phyloP scores from a whole-genome alignment of 2,888 invertebrate species.

The Drosophila picticornis region DNA sequence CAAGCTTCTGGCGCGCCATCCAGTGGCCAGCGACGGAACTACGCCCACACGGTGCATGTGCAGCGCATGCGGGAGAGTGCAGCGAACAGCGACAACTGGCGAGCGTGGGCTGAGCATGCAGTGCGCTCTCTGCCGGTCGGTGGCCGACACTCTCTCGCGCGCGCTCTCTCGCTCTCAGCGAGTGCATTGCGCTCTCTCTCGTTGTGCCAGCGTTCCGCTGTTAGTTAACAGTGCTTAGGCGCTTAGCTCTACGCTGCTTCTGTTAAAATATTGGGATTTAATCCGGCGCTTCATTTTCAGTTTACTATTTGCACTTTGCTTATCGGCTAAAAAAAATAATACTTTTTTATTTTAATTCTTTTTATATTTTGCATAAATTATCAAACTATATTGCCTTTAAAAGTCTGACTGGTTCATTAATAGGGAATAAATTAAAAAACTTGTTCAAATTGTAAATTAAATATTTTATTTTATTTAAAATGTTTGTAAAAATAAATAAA shows the following conservation, averaged over 20 bases:
- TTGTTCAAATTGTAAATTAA: too few relatives aligned
- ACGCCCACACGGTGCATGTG: background rate
- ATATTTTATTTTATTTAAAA: too few relatives aligned
- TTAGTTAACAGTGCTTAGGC: conserved; percentile 18
- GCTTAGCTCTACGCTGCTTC: conserved; percentile 29
- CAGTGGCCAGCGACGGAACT: conserved; percentile 58
- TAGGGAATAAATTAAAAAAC: too few relatives aligned
- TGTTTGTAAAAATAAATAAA: too few relatives aligned
- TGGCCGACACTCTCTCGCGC: background rate
- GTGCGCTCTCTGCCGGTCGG: background rate
- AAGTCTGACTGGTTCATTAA: too few relatives aligned
- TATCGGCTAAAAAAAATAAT: background rate
- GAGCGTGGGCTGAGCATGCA: background rate
- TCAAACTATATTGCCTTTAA: too few relatives aligned
- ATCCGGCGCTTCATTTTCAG: conserved; percentile 12
- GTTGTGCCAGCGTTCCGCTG: conserved; percentile 4
- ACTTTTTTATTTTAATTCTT: background rate
- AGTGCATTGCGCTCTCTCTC: conserved; percentile 1
- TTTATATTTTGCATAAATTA: background rate
- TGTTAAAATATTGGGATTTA: conserved; percentile 57
- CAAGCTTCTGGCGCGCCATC: conserved; percentile 65
- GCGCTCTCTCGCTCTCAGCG: conserved; percentile 1
- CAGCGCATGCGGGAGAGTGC: conserved; percentile 32
- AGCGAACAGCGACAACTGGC: background rate
- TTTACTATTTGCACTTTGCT: background rate